Percentiles rank a stretch among this genome's conserved stretches.
These are phyloP conservation scores for Drosophila colorata DNA, from an alignment of 2,888 invertebrate genomes.

Conservation along the genomic window DNA sequence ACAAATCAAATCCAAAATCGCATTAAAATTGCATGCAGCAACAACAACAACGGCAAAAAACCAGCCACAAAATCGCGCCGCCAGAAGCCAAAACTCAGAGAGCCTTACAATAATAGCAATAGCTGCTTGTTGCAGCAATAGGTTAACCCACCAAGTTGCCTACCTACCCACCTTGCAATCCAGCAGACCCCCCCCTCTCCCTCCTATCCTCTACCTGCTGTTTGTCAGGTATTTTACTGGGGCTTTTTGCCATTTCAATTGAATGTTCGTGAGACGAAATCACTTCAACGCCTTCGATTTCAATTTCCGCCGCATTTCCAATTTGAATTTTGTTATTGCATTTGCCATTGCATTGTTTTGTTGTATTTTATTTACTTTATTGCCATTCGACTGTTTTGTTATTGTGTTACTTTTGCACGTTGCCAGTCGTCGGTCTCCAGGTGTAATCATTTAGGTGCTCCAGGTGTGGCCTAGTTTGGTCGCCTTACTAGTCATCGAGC, in stretches of 20 bases:
- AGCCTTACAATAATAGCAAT: slow-evolving; percentile 11
- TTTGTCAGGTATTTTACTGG: slow-evolving; percentile 32
- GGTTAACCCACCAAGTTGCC: background rate
- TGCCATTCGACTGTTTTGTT: slow-evolving; percentile 12
- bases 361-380: slow-evolving; percentile 24
- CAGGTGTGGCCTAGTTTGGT: slow-evolving; percentile 20
- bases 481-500: background rate
- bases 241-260: slow-evolving; percentile 61
- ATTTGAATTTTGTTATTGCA: slow-evolving; percentile 71
- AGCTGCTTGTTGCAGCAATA: slow-evolving; percentile 10
- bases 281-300: slow-evolving; percentile 81
- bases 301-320: slow-evolving; percentile 77
- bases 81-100: slow-evolving; percentile 7
- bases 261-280: slow-evolving; percentile 80
- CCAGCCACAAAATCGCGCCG: slow-evolving; percentile 28
- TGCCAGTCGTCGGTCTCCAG: background rate
- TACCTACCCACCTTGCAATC: background rate
- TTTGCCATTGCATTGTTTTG: slow-evolving; percentile 49
- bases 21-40: slow-evolving; percentile 78
- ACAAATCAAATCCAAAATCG: slow-evolving; percentile 79
- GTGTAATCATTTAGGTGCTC: slow-evolving; percentile 14
- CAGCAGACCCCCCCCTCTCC: too few species aligned
- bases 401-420: slow-evolving; percentile 1
- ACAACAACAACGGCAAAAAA: background rate
- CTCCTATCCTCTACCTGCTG: slow-evolving; percentile 18